Conservation (phyloP, 2,888 invertebrate species). For the Tetrapedia diversipes region DNA sequence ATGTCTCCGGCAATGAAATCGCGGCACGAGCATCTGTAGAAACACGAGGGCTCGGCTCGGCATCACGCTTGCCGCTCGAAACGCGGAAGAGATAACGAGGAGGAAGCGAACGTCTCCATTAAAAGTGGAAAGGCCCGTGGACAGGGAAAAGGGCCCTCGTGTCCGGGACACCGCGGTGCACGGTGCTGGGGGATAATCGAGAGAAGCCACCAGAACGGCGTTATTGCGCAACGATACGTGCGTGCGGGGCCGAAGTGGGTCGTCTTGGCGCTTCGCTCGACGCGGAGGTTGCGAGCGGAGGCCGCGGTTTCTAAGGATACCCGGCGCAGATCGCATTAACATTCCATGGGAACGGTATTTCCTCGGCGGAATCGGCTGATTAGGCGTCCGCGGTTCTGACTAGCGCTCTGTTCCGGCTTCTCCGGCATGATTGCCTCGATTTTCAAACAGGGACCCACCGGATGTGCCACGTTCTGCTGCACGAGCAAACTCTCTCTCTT, state of each 20-base stretch:
- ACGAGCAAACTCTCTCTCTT: conserved; percentile 39
- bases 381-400: conserved; percentile 67
- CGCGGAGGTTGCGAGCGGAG: conserved; percentile 43
- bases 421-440: conserved; percentile 62
- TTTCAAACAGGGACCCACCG: conserved; percentile 49
- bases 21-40: conserved; percentile 1
- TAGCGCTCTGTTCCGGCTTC: conserved; percentile 60
- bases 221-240: conserved; percentile 77
- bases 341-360: conserved; percentile 82
- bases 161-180: conserved; percentile 22
- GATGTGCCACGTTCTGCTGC: conserved; percentile 39
- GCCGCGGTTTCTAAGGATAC: conserved; percentile 52
- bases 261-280: conserved; percentile 30
- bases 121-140: conserved; percentile 39
- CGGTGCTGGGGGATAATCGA: conserved; percentile 53
- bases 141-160: conserved; percentile 21
- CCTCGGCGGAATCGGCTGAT: conserved; percentile 76
- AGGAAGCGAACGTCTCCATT: conserved; percentile 58
- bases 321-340: conserved; percentile 78
- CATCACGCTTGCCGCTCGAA: conserved; percentile 26
- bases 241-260: conserved; percentile 67
- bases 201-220: conserved; percentile 43
- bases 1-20: background rate
- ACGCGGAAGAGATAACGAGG: conserved; percentile 57
- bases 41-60: conserved; percentile 3